Evolutionary conservation across 2,113 vertebrate genomes (phyloP).

Genomic region (Colossoma macropomum): DNA sequence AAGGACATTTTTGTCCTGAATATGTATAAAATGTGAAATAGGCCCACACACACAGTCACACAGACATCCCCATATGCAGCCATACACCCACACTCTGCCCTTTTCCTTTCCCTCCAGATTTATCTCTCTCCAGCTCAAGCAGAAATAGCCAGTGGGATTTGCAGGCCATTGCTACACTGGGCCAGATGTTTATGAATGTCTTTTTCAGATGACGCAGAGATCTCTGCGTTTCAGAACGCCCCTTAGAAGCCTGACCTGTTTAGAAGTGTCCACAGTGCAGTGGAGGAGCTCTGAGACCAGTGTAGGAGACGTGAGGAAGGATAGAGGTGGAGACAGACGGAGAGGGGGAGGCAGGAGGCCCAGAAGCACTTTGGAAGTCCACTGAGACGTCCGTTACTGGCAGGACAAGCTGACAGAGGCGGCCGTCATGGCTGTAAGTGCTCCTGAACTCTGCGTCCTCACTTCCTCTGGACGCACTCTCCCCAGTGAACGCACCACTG

Average conservation of each 20-base stretch:
- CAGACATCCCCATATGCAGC: neutral
- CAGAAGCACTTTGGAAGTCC: conserved; percentile 36
- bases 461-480: conserved; percentile 13
- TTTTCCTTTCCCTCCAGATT: neutral
- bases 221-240: neutral
- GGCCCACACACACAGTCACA: neutral
- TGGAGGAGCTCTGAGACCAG: neutral
- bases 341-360: conserved; percentile 7
- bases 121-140: conserved; percentile 1
- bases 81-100: neutral
- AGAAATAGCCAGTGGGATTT: conserved; percentile 16
- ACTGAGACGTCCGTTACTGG: conserved; percentile 19
- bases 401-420: conserved; percentile 24
- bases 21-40: neutral
- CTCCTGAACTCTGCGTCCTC: conserved; percentile 27
- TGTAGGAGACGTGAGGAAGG: neutral
- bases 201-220: conserved; percentile 22
- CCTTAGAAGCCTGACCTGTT: neutral
- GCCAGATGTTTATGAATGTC: conserved; percentile 25
- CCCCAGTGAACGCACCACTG: neutral
- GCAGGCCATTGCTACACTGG: neutral
- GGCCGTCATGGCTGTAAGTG: conserved; percentile 30
- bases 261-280: neutral
- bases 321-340: neutral
- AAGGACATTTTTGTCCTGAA: too few species aligned